phyloP scores from a whole-genome alignment of 2,797 vertebrate genomes.

The Rhinichthys osculus region DNA sequence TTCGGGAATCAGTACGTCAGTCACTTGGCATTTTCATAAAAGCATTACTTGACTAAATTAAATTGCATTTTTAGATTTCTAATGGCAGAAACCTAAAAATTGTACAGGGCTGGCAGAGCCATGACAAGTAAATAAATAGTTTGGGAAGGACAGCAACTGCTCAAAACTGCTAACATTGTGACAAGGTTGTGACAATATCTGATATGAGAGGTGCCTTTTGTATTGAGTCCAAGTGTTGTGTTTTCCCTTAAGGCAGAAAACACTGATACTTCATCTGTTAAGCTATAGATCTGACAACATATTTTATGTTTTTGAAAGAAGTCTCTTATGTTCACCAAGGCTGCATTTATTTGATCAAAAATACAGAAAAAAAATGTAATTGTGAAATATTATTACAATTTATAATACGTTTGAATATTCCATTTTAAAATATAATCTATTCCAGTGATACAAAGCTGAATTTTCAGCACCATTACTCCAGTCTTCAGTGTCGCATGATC shows the following conservation, averaged over 20 bases:
- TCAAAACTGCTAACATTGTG: slow-evolving; percentile 7
- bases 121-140: background rate
- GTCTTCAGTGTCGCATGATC: background rate
- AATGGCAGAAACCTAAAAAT: background rate
- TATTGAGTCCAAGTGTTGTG: slow-evolving; percentile 44
- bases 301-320: background rate
- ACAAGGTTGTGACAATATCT: slow-evolving; percentile 42
- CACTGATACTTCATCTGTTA: background rate
- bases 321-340: background rate
- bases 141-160: slow-evolving; percentile 13
- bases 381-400: background rate
- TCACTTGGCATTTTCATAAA: slow-evolving; percentile 7
- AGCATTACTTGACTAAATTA: background rate
- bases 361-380: background rate
- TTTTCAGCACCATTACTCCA: background rate
- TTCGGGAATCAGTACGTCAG: background rate
- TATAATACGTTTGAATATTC: background rate
- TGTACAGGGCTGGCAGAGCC: background rate
- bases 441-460: background rate
- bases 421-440: background rate
- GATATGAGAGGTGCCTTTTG: slow-evolving; percentile 41
- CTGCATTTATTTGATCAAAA: background rate
- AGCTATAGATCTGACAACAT: slow-evolving; percentile 30
- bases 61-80: background rate
- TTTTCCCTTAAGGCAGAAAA: slow-evolving; percentile 29